Evolutionary conservation across 2,113 vertebrate species (phyloP).

Genomic region (Triplophysa rosa): DNA sequence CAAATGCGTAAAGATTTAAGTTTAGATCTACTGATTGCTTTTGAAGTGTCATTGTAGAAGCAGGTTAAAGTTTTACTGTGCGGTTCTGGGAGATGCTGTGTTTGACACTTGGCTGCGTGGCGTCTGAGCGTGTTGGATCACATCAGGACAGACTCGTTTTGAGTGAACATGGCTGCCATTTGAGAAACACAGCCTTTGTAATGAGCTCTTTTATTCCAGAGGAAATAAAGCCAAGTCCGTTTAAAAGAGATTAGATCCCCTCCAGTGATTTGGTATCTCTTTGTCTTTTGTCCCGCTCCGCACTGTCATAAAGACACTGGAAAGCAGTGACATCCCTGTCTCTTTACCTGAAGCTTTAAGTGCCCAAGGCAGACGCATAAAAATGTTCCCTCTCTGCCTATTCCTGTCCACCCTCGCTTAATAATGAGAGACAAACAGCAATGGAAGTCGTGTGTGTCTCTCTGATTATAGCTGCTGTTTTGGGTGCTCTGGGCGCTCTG

Average conservation of each 20-base stretch:
- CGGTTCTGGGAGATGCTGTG: not conserved
- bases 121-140: constrained; percentile 2
- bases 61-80: not conserved
- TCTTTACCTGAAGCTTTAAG: constrained; percentile 32
- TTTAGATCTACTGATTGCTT: not conserved
- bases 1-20: too few species aligned
- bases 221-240: constrained; percentile 41
- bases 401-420: constrained; percentile 46
- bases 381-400: constrained; percentile 37
- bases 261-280: constrained; percentile 16
- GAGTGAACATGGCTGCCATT: constrained; percentile 35
- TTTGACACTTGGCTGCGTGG: constrained; percentile 29
- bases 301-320: constrained; percentile 14
- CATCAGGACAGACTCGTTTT: constrained; percentile 10
- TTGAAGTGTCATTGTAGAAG: constrained; percentile 5
- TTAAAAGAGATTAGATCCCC: constrained; percentile 32
- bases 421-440: constrained; percentile 44
- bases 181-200: constrained; percentile 24
- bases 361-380: constrained; percentile 31
- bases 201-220: constrained; percentile 45
- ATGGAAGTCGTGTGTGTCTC: constrained; percentile 46
- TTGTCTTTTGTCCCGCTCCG: constrained; percentile 9
- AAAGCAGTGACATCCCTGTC: constrained; percentile 25
- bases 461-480: constrained; percentile 50
- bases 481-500: constrained; percentile 14